These are phyloP conservation scores for Holcopasites calliopsidis DNA, from an alignment of 1,140 invertebrate species.

Conservation along the genomic window DNA sequence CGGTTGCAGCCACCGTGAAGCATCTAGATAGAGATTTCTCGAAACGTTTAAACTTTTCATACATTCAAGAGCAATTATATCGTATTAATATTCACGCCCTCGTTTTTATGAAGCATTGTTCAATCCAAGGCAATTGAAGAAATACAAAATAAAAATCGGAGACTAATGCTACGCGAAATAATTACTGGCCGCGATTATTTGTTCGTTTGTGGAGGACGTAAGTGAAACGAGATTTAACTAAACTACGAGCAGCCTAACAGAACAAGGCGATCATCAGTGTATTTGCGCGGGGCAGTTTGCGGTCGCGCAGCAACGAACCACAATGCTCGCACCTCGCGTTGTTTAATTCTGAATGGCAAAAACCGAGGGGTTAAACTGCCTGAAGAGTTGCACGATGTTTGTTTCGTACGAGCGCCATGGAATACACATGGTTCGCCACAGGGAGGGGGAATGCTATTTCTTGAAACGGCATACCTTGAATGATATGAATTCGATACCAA, in stretches of 20 bases:
- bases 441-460: too few relatives aligned
- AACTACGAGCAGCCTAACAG: neutral
- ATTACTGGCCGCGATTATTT: too few relatives aligned
- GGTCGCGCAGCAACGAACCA: neutral
- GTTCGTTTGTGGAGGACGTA: neutral
- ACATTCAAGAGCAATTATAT: too few relatives aligned
- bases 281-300: neutral
- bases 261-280: neutral
- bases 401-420: neutral
- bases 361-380: neutral
- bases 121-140: too few relatives aligned
- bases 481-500: too few relatives aligned
- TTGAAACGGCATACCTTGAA: too few relatives aligned
- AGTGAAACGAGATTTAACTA: neutral
- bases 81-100: too few relatives aligned
- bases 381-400: neutral
- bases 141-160: too few relatives aligned
- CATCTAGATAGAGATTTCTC: neutral
- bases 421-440: neutral
- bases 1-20: neutral
- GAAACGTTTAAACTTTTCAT: too few relatives aligned
- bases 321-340: neutral
- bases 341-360: constrained; percentile 7
- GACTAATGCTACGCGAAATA: too few relatives aligned
- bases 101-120: too few relatives aligned